Conservation (phyloP, 2,113 vertebrate genomes). For the Bos indicus region DNA sequence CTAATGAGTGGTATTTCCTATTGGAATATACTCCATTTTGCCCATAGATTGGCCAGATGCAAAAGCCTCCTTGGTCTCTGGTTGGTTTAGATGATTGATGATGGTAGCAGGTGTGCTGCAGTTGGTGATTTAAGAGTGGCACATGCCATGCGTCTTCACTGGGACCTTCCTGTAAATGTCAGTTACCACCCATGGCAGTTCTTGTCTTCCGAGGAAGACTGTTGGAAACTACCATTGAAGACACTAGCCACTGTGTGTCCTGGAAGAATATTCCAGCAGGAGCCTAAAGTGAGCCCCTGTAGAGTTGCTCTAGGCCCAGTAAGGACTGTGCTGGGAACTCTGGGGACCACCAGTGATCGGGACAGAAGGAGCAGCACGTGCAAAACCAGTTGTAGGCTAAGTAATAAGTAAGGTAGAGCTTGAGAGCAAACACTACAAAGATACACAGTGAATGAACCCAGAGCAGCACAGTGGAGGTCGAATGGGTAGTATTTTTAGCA, state of each 20-base stretch:
- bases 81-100: not conserved
- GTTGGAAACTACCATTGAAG: not conserved
- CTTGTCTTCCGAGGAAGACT: not conserved
- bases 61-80: not conserved
- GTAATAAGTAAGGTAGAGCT: not conserved
- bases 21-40: conserved; percentile 22
- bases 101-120: not conserved
- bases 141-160: not conserved
- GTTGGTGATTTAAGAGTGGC: conserved; percentile 26
- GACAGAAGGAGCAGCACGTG: not conserved
- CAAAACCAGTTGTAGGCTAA: not conserved
- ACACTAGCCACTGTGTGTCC: not conserved
- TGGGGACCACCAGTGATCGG: not conserved
- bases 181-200: not conserved
- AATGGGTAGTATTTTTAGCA: not conserved
- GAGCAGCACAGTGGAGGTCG: not conserved
- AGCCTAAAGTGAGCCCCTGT: not conserved
- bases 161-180: not conserved
- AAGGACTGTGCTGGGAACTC: not conserved
- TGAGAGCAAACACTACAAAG: not conserved
- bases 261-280: not conserved
- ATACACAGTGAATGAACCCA: not conserved
- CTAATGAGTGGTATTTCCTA: not conserved
- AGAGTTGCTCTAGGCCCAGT: not conserved
- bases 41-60: not conserved